These are phyloP conservation scores for Kryptolebias ocellatus DNA, from an alignment of 2,797 vertebrate species.

Conservation along the genomic window DNA sequence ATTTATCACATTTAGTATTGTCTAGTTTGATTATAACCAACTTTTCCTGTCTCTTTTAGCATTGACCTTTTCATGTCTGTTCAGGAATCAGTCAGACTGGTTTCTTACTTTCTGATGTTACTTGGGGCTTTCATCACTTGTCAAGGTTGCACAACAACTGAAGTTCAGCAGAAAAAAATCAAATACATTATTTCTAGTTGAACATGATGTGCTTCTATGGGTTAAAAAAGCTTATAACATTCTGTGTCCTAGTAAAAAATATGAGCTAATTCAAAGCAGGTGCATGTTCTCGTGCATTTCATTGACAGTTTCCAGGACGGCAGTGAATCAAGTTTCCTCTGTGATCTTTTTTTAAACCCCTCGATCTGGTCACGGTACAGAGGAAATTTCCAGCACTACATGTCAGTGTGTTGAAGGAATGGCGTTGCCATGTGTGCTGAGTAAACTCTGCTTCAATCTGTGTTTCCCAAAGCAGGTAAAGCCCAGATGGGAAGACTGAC, in stretches of 20 bases:
- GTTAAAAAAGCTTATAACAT: neutral
- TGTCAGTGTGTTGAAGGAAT: conserved; percentile 65
- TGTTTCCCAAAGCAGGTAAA: conserved; percentile 58
- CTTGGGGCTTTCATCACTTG: too few relatives aligned
- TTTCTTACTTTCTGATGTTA: too few relatives aligned
- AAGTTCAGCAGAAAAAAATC: too few relatives aligned
- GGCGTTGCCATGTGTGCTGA: conserved; percentile 65
- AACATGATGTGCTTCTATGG: too few relatives aligned
- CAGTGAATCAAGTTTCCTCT: conserved; percentile 64
- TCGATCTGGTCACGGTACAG: conserved; percentile 54
- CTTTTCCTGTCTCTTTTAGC: too few relatives aligned
- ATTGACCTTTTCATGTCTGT: too few relatives aligned
- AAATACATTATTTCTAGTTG: too few relatives aligned
- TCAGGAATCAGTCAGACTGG: too few relatives aligned
- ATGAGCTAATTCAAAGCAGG: conserved; percentile 67
- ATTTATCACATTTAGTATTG: too few relatives aligned
- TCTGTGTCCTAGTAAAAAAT: conserved; percentile 7
- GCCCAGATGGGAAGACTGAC: conserved; percentile 71
- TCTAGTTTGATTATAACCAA: too few relatives aligned
- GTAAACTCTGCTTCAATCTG: conserved; percentile 67
- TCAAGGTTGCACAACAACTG: too few relatives aligned
- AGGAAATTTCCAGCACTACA: conserved; percentile 74
- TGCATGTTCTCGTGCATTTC: conserved; percentile 53
- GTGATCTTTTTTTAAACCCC: conserved; percentile 59
- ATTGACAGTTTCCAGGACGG: conserved; percentile 68